Conservation (phyloP, 2,113 vertebrate genomes). For the Castor canadensis region DNA sequence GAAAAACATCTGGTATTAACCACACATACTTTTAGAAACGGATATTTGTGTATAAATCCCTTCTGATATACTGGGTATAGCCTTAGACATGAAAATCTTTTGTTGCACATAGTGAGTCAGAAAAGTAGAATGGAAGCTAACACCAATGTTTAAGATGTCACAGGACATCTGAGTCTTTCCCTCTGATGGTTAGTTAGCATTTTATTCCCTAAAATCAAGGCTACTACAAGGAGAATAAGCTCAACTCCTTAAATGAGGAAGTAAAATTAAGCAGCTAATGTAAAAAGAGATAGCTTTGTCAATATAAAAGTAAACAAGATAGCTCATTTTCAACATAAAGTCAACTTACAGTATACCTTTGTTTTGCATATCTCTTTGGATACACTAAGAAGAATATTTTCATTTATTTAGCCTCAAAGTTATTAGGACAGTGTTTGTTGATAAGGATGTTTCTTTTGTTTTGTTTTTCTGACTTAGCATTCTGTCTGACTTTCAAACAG, state of each 20-base stretch:
- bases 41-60: constrained; percentile 56
- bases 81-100: constrained; percentile 55
- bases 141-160: background rate
- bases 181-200: constrained; percentile 39
- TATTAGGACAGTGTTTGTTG: background rate
- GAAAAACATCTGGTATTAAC: constrained; percentile 76
- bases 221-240: constrained; percentile 54
- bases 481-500: background rate
- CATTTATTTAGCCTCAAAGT: constrained; percentile 24
- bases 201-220: constrained; percentile 62
- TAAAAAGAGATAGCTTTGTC: constrained; percentile 29
- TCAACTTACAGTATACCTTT: background rate
- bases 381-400: background rate
- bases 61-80: constrained; percentile 34
- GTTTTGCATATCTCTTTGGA: background rate
- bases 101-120: constrained; percentile 54
- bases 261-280: constrained; percentile 29
- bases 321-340: background rate
- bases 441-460: background rate
- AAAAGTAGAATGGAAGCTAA: constrained; percentile 24
- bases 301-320: too few species aligned
- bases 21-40: constrained; percentile 70
- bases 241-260: constrained; percentile 41
- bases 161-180: background rate
- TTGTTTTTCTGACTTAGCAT: background rate